Evolutionary conservation across 2,113 vertebrate genomes (phyloP), one percentile per base, ranked within the genome.

Genomic region (Gasterosteus nipponicus): DNA sequence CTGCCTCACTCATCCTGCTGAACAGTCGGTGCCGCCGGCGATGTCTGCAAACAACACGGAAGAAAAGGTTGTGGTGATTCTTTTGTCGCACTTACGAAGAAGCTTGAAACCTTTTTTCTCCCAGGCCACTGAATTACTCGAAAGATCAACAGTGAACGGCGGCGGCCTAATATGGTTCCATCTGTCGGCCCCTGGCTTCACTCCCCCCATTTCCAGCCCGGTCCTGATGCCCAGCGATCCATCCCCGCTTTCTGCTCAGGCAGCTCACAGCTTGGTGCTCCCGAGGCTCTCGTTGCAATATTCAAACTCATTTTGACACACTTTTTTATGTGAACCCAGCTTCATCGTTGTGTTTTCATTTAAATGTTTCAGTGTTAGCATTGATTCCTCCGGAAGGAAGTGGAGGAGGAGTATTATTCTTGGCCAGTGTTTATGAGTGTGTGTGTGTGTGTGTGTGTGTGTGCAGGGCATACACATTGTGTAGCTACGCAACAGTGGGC

Each of bases 1-100:
- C 96, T 73, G 91, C 94, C 93, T 97, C 97, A 88, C 93, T 97
- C 97, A 99, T 99, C 95, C 93, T 96, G 96, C 92, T 94, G 89
- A 91, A 81, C 81, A 82, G 87, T 91, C 87, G 89, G 88, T 86
- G 86, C 84, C 83, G 87, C 84, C 89, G 69, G 81, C 81, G 29
- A 87, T 78, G 75, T 91, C 91, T 93, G 84, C 62, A 73, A 56
- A 22, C 14, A 72, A 41, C 29, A 68, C 31, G 33, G 9, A 4
- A 19, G 62, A 53, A 38, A 7, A 61, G 35, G 35, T 26, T 26
- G 22, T 1, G 22, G 22, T 26, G 22, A 26, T 26, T 1, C 22
- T 5, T 19, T 33, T 60, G 31, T 54, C n/a, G 39, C 9, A 53
- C 19, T 29, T 57, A 44, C 49, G 18, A 42, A 44, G 19, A 39